Percentiles rank a stretch among this genome's conserved stretches.
Evolutionary conservation across 2,888 invertebrate species (phyloP).

Genomic region (Masnerella sp.): DNA sequence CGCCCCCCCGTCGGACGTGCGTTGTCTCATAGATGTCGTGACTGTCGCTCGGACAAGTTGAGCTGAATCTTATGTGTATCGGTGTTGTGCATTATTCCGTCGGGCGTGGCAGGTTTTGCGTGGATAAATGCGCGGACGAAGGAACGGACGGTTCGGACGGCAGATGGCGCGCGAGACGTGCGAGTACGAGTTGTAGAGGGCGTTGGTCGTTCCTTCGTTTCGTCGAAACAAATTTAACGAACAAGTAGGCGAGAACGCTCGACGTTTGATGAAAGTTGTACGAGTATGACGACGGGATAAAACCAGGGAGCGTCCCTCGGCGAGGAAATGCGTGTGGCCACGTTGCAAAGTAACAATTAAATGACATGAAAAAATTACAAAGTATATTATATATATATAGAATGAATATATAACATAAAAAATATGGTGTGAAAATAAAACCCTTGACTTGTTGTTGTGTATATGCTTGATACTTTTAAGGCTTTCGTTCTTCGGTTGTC

Average conservation of each 20-base stretch:
- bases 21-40: constrained; percentile 43
- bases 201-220: constrained; percentile 41
- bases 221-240: constrained; percentile 17
- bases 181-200: constrained; percentile 15
- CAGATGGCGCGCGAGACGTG: constrained; percentile 13
- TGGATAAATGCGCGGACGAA: constrained; percentile 21
- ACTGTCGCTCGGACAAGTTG: constrained; percentile 45
- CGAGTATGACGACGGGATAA: constrained; percentile 9
- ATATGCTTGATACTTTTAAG: constrained; percentile 64
- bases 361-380: constrained; percentile 45
- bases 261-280: constrained; percentile 49
- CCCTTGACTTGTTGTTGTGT: constrained; percentile 64
- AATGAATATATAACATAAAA: constrained; percentile 52
- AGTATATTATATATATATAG: constrained; percentile 53
- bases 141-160: too few relatives aligned
- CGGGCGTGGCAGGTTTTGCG: too few relatives aligned
- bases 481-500: constrained; percentile 51
- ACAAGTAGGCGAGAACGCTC: constrained; percentile 34
- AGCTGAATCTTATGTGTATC: constrained; percentile 52
- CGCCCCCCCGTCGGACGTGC: constrained; percentile 30
- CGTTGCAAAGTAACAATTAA: constrained; percentile 50
- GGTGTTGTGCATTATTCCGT: constrained; percentile 52
- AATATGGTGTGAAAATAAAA: constrained; percentile 61
- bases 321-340: constrained; percentile 49
- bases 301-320: constrained; percentile 18